phyloP scores from a whole-genome alignment of 2,888 invertebrate species.

The Caenorhabditis angaria region DNA sequence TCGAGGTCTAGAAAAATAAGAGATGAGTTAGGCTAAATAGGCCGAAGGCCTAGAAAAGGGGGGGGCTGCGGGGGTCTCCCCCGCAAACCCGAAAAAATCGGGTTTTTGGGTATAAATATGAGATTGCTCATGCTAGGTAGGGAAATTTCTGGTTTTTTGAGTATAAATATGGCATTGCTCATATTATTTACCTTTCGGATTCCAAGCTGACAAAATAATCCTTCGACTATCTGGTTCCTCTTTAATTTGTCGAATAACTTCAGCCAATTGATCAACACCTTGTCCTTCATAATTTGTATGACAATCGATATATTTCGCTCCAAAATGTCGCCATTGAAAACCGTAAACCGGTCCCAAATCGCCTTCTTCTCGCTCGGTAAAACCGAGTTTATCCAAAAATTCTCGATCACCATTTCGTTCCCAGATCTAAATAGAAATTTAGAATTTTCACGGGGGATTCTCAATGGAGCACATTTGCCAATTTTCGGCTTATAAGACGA shows the following conservation, averaged over 20 bases:
- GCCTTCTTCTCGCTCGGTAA: conserved; percentile 86
- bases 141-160: too few species aligned
- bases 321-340: conserved; percentile 97
- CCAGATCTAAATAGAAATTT: conserved; percentile 81
- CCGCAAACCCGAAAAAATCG: too few species aligned
- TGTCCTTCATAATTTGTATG: conserved; percentile 83
- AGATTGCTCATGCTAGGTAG: too few species aligned
- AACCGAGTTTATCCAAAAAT: conserved; percentile 87
- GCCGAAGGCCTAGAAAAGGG: too few species aligned
- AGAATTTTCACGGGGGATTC: conserved; percentile 76
- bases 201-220: conserved; percentile 94
- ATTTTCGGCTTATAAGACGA: not conserved
- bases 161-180: not conserved
- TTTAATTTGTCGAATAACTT: conserved; percentile 82
- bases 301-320: conserved; percentile 86
- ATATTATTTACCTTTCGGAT: conserved; percentile 78
- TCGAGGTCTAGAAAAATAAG: conserved; percentile 73
- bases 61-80: too few species aligned
- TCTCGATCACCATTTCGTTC: conserved; percentile 90
- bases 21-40: too few species aligned
- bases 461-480: too few species aligned
- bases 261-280: conserved; percentile 88
- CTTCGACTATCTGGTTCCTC: conserved; percentile 86
- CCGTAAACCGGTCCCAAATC: conserved; percentile 97
- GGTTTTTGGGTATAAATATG: too few species aligned